These are phyloP conservation scores for Zygaena filipendulae DNA, from an alignment of 2,888 invertebrate genomes.

Conservation along the genomic window DNA sequence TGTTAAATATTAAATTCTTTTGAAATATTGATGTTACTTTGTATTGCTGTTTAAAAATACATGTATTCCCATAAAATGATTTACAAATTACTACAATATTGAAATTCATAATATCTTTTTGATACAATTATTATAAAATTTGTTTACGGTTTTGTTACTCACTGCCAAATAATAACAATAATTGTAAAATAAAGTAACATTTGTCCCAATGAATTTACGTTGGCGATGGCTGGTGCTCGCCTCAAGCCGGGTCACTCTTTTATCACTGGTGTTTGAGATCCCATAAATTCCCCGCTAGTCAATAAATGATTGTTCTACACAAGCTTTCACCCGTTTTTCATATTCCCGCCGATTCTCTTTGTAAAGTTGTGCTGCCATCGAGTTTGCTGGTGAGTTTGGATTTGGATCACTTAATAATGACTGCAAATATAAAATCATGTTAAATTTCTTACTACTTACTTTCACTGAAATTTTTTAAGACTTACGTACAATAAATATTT, in stretches of 20 bases:
- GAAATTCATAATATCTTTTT: conserved; percentile 14
- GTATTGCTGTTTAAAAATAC: no score
- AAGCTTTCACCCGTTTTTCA: conserved; percentile 98
- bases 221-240: conserved; percentile 34
- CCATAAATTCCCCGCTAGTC: conserved; percentile 72
- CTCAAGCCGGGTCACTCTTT: conserved; percentile 23
- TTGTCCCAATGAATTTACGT: conserved; percentile 52
- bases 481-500: conserved; percentile 1
- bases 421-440: conserved; percentile 71
- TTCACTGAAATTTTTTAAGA: conserved; percentile 3
- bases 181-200: no score
- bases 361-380: conserved; percentile 98
- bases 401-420: conserved; percentile 99
- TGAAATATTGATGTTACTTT: no score
- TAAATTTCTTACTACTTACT: background rate
- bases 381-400: conserved; percentile 99
- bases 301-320: conserved; percentile 99
- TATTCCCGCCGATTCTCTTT: conserved; percentile 99
- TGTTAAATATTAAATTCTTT: no score
- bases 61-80: no score
- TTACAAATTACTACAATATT: no score
- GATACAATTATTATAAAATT: conserved; percentile 21
- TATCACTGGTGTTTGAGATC: conserved; percentile 33
- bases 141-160: no score
- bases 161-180: no score